Base-by-base conservation (phyloP, 2,888 invertebrate genomes). In the Camptogramma bilineatum region DNA sequence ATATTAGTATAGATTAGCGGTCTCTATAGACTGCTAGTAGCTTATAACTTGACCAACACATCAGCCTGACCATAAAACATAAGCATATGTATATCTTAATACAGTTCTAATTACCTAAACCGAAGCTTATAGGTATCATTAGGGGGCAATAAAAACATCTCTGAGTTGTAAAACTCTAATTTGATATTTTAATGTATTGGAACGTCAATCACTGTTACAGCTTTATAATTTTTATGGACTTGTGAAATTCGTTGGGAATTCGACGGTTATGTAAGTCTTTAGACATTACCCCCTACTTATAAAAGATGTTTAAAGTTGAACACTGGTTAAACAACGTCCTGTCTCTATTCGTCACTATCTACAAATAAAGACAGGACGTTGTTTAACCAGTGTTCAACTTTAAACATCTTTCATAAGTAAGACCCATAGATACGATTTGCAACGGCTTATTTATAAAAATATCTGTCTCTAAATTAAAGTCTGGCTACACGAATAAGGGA, bases 51-150 rank as follows among this genome's bases (percentile, higher is more conserved):
- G 34, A 39, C 31, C 31, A 9, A 9, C 10, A 0, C 4, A 39
- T 4, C 1, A 34, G 9, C 10, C 34, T 1, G 8, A 10, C 2
- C 34, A 16, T 47, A 28, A 72, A 71, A 73, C 73, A 69, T 72
- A 75, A 44, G 44, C 44, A 44, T 44, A 44, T 75, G 73, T 47
- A 18, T 10, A 74, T 74, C 73, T 72, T 74, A 77, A 81, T 78
- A 76, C 73, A 73, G 74, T 78, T 73, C 72, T 78, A 80, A 80
- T 80, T 74, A 76, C 70, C 50, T 59, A 54, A 65, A 68, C 47
- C 59, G 66, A 71, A 73, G 72, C 52, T 60, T 56, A 62, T 66
- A n/a, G n/a, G n/a, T n/a, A 65, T 70, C 70, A 69, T 72, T 69
- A 72, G 67, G 47, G 31, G 17, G 64, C 48, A 52, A 62, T 72